Evolutionary conservation across 2,888 invertebrate genomes (phyloP).

Genomic region (Crepidodera aurea): DNA sequence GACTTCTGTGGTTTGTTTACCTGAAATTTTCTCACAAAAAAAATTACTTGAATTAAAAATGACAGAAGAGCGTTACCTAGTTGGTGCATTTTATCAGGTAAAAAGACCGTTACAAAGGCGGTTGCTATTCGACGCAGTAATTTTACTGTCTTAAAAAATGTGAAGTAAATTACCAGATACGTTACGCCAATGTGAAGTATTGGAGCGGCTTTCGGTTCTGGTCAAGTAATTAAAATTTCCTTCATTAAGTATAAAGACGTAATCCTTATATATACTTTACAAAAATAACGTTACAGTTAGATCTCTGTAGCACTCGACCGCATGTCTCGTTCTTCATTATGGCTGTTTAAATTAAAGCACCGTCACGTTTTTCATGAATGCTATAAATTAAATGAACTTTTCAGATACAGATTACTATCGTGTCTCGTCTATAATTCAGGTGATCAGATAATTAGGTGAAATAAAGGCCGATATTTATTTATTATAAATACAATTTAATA

Average conservation of each 20-base stretch:
- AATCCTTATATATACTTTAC: slow-evolving; percentile 4
- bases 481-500: no score
- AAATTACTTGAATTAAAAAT: no score
- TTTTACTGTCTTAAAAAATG: no score
- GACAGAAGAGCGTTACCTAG: no score
- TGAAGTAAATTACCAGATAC: no score
- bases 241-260: slow-evolving; percentile 23
- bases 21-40: no score
- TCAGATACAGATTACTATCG: slow-evolving; percentile 34
- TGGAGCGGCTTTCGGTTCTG: neutral
- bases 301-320: slow-evolving; percentile 1
- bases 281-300: slow-evolving; percentile 14
- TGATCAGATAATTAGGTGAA: slow-evolving; percentile 29
- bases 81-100: no score
- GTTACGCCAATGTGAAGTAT: neutral
- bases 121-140: no score
- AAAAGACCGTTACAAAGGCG: no score
- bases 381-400: slow-evolving; percentile 38
- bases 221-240: slow-evolving; percentile 16
- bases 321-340: slow-evolving; percentile 22
- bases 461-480: neutral
- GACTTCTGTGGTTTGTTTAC: no score
- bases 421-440: slow-evolving; percentile 33
- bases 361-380: slow-evolving; percentile 43
- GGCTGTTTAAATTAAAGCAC: slow-evolving; percentile 40